phyloP scores from a whole-genome alignment of 2,113 vertebrate species.

The Macrotis lagotis region DNA sequence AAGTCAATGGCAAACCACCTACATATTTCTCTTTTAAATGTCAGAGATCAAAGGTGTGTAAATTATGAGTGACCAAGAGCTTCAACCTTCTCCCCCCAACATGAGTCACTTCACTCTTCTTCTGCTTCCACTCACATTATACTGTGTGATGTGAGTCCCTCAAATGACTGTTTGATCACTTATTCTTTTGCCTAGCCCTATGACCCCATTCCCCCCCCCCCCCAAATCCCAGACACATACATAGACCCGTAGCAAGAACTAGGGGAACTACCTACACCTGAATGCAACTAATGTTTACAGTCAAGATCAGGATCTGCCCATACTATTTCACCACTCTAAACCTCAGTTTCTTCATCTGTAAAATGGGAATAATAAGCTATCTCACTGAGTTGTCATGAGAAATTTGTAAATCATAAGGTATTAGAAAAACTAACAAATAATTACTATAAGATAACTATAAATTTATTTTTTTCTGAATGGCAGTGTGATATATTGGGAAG shows the following conservation, averaged over 20 bases:
- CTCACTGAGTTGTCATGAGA: neutral
- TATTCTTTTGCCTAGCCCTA: neutral
- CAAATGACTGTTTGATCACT: neutral
- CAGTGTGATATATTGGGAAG: no score
- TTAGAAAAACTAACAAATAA: neutral
- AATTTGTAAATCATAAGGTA: neutral
- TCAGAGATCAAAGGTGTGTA: neutral
- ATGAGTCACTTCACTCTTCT: neutral
- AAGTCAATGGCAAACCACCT: neutral
- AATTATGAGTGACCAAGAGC: neutral
- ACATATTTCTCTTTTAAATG: neutral
- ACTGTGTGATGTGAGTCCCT: neutral
- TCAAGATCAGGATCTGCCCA: constrained; percentile 22
- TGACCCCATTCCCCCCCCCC: neutral
- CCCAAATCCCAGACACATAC: neutral
- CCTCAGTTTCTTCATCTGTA: neutral
- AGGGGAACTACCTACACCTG: neutral
- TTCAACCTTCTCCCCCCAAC: neutral
- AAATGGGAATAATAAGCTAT: constrained; percentile 35
- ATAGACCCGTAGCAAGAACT: neutral
- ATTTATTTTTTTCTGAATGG: no score
- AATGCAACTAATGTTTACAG: neutral
- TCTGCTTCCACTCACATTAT: neutral
- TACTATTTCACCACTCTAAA: constrained; percentile 15
- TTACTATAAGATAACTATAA: neutral